Evolutionary conservation across 2,113 vertebrate species (phyloP), one percentile per base, ranked within the genome.

Genomic region (Nettapus auritus): DNA sequence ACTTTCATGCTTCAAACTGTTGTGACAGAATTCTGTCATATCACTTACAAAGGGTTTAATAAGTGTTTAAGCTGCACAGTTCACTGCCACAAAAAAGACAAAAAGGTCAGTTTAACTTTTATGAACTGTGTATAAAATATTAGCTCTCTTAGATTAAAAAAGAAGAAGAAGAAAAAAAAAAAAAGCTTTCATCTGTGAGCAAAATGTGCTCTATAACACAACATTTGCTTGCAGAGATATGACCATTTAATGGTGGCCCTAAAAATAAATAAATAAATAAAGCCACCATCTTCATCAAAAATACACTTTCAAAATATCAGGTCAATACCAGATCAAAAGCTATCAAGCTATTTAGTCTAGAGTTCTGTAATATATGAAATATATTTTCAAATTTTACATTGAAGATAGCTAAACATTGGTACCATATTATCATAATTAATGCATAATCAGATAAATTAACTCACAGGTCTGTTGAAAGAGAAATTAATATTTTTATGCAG

Each of bases 391-490:
- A 79, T 89, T 89, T 82, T 82, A 76, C 62, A 82, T 44, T 69
- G 75, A 90, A 81, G 50, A 44, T 69, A 93, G 66, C 69, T 91
- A 94, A 88, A 86, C 86, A 76, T 23, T 90, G 79, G 80, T 90
- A 94, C 69, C 1, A 0, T 79, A 76, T 90, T 84, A 89, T 52
- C 63, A 82, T 68, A 96, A 93, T 93, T 96, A 94, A 94, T 90
- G 69, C 81, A 89, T 89, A 94, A 94, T 79, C 89, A 94, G 44
- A 88, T 92, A 87, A 86, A 90, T 95, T 93, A 92, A 84, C 66
- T 94, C 34, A 25, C 60, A 71, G 62, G 25, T 94, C 82, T 55
- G 25, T 79, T 88, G 2, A 40, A 69, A 95, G 83, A 92, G 25
- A 3, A 9, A 4, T 74, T 82, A 63, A 75, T 96, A 83, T 73